Conservation (phyloP, 2,113 vertebrate genomes). For the Semnopithecus entellus region DNA sequence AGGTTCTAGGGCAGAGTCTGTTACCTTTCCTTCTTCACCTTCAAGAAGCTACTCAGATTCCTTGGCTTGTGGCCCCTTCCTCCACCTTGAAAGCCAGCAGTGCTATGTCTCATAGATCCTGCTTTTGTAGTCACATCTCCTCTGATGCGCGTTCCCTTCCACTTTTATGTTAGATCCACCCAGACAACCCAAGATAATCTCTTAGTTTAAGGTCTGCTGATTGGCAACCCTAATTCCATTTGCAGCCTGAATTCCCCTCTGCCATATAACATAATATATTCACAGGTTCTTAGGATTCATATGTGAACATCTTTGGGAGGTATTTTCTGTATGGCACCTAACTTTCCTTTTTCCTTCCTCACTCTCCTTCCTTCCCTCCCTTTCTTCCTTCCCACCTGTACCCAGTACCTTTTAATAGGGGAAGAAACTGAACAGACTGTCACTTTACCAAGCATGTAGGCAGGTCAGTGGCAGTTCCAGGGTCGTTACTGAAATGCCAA, state of each 20-base stretch:
- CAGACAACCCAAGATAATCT: not conserved
- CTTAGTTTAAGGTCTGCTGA: not conserved
- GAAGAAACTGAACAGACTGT: not conserved
- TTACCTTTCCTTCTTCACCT: not conserved
- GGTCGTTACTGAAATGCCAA: conserved; percentile 60
- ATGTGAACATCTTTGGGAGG: not conserved
- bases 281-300: not conserved
- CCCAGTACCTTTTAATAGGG: conserved; percentile 12
- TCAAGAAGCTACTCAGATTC: not conserved
- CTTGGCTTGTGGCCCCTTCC: not conserved
- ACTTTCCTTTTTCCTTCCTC: not conserved
- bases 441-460: not conserved
- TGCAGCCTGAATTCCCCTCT: not conserved
- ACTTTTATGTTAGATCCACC: not conserved
- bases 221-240: not conserved
- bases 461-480: not conserved
- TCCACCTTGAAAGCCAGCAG: not conserved
- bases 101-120: not conserved
- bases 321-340: not conserved
- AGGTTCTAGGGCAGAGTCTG: not conserved
- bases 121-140: not conserved
- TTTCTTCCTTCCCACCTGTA: not conserved
- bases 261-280: not conserved
- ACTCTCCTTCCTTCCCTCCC: too few relatives aligned
- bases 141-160: not conserved